phyloP scores from a whole-genome alignment of 1,140 invertebrate species.

The Trypoxylus dichotomus region DNA sequence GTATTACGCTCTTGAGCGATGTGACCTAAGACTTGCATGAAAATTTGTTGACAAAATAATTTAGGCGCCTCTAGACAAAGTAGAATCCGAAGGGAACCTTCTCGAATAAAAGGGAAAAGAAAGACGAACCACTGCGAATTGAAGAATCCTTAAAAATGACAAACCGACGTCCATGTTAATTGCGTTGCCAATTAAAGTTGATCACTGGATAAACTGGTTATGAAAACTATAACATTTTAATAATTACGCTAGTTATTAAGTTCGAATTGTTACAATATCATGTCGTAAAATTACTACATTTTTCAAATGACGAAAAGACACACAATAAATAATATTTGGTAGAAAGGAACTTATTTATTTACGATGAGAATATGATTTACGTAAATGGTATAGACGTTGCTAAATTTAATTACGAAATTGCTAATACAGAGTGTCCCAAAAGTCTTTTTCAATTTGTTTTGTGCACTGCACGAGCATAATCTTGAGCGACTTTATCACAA shows the following conservation, averaged over 20 bases:
- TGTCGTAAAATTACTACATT: no score
- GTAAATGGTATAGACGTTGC: no score
- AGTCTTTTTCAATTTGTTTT: no score
- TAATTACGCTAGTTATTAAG: background rate
- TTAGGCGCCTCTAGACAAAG: background rate
- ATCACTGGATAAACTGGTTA: background rate
- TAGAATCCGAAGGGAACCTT: background rate
- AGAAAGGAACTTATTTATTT: no score
- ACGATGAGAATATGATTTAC: no score
- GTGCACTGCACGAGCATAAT: no score
- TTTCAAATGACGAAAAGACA: no score
- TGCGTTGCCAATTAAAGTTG: background rate
- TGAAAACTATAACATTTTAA: background rate
- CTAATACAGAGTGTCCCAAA: no score
- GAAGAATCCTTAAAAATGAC: background rate
- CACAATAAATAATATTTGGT: no score
- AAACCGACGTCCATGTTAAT: background rate
- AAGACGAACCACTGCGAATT: background rate
- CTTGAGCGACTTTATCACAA: no score
- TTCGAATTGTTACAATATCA: background rate
- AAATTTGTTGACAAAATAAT: slow-evolving; percentile 10
- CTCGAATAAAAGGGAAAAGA: background rate
- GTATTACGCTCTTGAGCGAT: slow-evolving; percentile 1
- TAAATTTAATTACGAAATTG: no score
- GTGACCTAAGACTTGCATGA: background rate